These are phyloP conservation scores for Drosophila ambigua DNA, from an alignment of 1,140 invertebrate genomes.

Conservation along the genomic window DNA sequence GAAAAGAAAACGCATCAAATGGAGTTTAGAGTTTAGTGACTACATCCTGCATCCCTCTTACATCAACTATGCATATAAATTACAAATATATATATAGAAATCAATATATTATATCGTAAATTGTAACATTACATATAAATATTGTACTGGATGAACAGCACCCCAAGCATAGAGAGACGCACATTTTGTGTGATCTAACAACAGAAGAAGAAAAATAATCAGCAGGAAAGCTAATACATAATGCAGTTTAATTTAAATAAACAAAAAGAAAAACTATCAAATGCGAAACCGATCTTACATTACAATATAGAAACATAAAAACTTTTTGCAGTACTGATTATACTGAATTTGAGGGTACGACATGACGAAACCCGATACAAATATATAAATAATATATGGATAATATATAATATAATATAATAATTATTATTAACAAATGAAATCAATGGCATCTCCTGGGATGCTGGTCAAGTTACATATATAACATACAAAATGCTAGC, in stretches of 20 bases:
- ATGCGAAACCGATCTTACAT: conserved; percentile 24
- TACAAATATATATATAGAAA: conserved; percentile 22
- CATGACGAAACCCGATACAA: conserved; percentile 19
- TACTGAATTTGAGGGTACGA: conserved; percentile 50
- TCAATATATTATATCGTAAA: conserved; percentile 32
- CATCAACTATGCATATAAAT: conserved; percentile 44
- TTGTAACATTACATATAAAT: conserved; percentile 39
- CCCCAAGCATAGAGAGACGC: conserved; percentile 11
- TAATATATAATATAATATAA: conserved; percentile 28
- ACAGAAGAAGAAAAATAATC: conserved; percentile 3
- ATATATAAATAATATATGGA: conserved; percentile 25
- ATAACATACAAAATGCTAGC: conserved; percentile 54
- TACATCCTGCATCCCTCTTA: conserved; percentile 13
- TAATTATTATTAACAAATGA: conserved; percentile 51
- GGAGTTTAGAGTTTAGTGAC: conserved; percentile 38
- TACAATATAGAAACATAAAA: conserved; percentile 32
- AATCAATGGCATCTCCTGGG: conserved; percentile 29
- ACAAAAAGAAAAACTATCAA: conserved; percentile 19
- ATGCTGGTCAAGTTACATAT: conserved; percentile 44
- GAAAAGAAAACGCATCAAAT: conserved; percentile 7
- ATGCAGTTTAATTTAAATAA: conserved; percentile 8
- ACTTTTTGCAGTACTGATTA: conserved; percentile 69
- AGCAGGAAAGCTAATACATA: conserved; percentile 31
- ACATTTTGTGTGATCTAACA: conserved; percentile 36
- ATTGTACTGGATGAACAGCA: conserved; percentile 47